Evolutionary conservation across 2,113 vertebrate genomes (phyloP).

Genomic region (Limnothrissa miodon): DNA sequence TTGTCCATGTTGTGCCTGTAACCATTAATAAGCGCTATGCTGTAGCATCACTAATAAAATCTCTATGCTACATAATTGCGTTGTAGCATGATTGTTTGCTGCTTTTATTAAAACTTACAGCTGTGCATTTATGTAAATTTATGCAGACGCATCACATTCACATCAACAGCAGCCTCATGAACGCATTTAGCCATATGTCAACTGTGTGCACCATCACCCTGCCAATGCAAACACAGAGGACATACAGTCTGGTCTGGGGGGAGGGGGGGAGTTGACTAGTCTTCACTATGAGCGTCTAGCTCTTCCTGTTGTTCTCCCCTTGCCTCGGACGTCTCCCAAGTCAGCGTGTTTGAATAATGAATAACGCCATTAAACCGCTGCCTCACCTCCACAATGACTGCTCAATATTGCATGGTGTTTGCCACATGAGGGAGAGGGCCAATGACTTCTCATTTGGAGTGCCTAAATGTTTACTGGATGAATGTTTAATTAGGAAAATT

Average conservation of each 20-base stretch:
- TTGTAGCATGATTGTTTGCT: too few relatives aligned
- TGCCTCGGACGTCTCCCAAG: conserved; percentile 39
- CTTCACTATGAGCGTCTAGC: conserved; percentile 25
- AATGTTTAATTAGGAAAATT: not conserved
- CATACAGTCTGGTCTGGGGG: too few relatives aligned
- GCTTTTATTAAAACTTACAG: not conserved
- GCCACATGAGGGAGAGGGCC: conserved; percentile 14
- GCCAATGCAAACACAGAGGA: not conserved
- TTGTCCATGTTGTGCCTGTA: not conserved
- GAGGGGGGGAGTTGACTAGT: conserved; percentile 7
- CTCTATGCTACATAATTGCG: not conserved
- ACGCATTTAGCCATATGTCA: not conserved
- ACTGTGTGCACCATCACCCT: not conserved
- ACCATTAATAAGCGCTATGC: not conserved
- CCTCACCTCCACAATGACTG: conserved; percentile 37
- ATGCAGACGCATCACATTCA: not conserved
- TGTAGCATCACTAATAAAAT: not conserved
- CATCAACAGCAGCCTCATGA: not conserved
- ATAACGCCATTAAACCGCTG: conserved; percentile 53
- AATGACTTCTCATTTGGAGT: not conserved
- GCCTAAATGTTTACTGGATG: conserved; percentile 12
- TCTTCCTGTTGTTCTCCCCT: conserved; percentile 5
- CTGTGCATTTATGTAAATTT: not conserved
- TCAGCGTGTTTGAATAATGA: conserved; percentile 59
- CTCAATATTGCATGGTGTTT: conserved; percentile 49